Evolutionary conservation across 2,797 vertebrate species (phyloP).

Genomic region (Ctenosaura bakeri): DNA sequence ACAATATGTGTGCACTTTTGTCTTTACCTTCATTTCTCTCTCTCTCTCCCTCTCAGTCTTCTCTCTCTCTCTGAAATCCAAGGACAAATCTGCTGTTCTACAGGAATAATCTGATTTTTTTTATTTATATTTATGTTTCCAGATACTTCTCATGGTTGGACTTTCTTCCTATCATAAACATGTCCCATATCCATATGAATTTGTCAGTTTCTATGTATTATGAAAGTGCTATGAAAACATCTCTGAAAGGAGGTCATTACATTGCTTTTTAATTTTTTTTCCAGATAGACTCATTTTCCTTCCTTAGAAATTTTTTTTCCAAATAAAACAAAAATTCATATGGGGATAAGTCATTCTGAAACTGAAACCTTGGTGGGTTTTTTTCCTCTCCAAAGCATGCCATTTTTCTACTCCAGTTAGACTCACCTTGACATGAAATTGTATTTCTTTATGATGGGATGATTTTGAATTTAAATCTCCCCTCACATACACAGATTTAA

Average conservation of each 20-base stretch:
- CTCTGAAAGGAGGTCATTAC: not conserved
- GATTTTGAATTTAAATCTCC: conserved; percentile 28
- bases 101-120: not conserved
- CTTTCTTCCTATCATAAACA: not conserved
- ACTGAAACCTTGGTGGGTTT: not conserved
- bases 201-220: no score
- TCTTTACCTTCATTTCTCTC: not conserved
- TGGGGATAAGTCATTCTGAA: conserved; percentile 46
- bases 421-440: not conserved
- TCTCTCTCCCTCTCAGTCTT: no score
- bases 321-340: conserved; percentile 53
- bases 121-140: not conserved
- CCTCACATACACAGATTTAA: conserved; percentile 49
- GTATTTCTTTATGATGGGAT: not conserved
- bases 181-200: not conserved
- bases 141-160: not conserved
- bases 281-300: conserved; percentile 17
- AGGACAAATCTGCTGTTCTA: not conserved
- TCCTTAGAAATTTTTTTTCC: no score
- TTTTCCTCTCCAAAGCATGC: not conserved
- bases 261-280: not conserved
- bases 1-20: not conserved
- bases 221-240: no score
- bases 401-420: conserved; percentile 1
- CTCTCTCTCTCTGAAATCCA: not conserved